Base-by-base conservation (phyloP, 2,113 vertebrate species). In the Meles meles region DNA sequence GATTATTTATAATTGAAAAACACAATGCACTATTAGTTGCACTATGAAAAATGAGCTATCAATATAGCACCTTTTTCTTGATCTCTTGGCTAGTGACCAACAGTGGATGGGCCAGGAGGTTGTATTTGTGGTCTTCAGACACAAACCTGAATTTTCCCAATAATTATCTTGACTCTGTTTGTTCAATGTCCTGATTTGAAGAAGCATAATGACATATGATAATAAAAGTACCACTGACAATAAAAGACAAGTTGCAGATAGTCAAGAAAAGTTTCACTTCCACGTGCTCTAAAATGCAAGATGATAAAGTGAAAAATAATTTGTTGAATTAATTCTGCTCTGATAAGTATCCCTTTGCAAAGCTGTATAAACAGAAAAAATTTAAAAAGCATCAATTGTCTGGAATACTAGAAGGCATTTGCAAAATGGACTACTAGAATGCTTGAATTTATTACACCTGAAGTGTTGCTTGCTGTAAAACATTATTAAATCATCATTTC, bases 51-150 rank as follows among this genome's bases (percentile, higher is more conserved):
- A 42, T 5, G 3, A 37, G 34, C 9, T 80, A 4, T 21, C 17
- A 37, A 1, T 5, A 55, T 20, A 23, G 12, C 6, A 20, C 3
- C 17, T 59, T 7, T 91, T 5, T 93, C 15, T 61, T 93, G 13
- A 1, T 92, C 4, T 81, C 5, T 44, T 69, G 7, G 34, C 15
- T 52, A 76, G 4, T 31, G 3, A 23, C 23, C 11, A 52, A 55
- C 0, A 37, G 8, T 42, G 25, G 0, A 0, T 3, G 34, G 42
- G 2, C 18, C 55, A 86, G 11, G 39, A 72, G 3, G 1, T n/a
- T 65, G 2, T 44, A 49, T 44, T 13, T 77, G 5, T 89, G 59
- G 18, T 9, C 11, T 76, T 14, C 0, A 27, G 93, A 12, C 2
- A 65, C 2, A 72, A 1, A 61, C 27, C 39, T 59, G 20, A 49